Percentiles rank a stretch among this genome's conserved stretches.
Conservation (phyloP, 1,140 invertebrate species). For the Drosophila hydei region DNA sequence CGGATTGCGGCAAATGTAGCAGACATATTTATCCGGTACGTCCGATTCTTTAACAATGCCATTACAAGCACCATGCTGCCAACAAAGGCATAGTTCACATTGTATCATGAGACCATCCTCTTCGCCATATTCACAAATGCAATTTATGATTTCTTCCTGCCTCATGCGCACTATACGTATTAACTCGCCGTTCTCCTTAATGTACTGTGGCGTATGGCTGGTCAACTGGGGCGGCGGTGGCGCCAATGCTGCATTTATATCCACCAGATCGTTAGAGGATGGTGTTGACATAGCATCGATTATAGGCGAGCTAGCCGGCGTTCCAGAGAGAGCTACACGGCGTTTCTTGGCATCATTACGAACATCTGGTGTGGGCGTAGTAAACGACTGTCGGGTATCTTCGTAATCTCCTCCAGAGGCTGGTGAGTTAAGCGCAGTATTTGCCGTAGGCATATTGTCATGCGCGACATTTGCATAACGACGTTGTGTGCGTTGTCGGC, state of each 20-base stretch:
- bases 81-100: conserved; percentile 96
- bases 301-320: conserved; percentile 54
- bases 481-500: conserved; percentile 71
- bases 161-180: conserved; percentile 88
- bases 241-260: conserved; percentile 64
- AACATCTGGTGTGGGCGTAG: conserved; percentile 48
- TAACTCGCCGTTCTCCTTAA: conserved; percentile 86
- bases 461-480: conserved; percentile 32
- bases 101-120: conserved; percentile 98
- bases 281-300: conserved; percentile 61
- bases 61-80: conserved; percentile 96
- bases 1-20: conserved; percentile 93
- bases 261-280: conserved; percentile 55
- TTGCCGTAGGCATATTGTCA: not conserved
- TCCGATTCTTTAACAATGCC: conserved; percentile 91
- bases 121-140: conserved; percentile 91
- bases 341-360: conserved; percentile 60
- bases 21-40: conserved; percentile 96
- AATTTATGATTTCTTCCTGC: conserved; percentile 94
- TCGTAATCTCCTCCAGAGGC: conserved; percentile 41
- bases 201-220: conserved; percentile 72
- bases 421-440: conserved; percentile 12
- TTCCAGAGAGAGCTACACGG: conserved; percentile 47
- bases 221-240: conserved; percentile 33
- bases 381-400: conserved; percentile 53